Percentiles rank a stretch among this genome's conserved stretches.
Conservation (phyloP, 2,797 vertebrate species). For the Coregonus ussuriensis region DNA sequence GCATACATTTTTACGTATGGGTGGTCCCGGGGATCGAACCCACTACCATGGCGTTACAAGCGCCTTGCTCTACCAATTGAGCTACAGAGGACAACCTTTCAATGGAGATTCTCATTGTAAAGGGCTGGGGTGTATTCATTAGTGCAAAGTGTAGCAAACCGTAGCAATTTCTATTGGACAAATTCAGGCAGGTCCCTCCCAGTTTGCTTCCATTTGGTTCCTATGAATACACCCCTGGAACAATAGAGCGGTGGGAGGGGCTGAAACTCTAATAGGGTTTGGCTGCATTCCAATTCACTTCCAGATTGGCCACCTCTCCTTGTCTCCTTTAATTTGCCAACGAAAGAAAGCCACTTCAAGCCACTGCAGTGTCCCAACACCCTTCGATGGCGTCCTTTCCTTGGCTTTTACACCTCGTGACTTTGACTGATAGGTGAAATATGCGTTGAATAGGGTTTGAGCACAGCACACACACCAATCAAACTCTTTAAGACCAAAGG, state of each 20-base stretch:
- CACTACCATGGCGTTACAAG: too few species aligned
- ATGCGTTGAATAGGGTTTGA: background rate
- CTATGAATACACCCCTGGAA: background rate
- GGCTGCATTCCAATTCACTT: conserved; percentile 2
- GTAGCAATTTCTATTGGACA: background rate
- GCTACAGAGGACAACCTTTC: too few species aligned
- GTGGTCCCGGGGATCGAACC: too few species aligned
- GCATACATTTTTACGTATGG: too few species aligned
- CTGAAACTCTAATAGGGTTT: background rate
- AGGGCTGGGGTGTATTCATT: background rate
- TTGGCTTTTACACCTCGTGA: background rate
- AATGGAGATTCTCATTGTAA: background rate
- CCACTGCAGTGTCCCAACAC: background rate
- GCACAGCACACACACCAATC: background rate
- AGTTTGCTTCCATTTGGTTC: background rate
- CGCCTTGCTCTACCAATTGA: too few species aligned
- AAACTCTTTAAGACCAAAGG: background rate
- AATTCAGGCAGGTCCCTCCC: background rate
- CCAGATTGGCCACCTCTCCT: background rate
- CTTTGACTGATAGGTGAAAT: background rate
- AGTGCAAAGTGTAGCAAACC: background rate
- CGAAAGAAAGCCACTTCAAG: background rate
- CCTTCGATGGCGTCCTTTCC: background rate
- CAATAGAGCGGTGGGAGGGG: background rate
- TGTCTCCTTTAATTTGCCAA: background rate